phyloP scores from a whole-genome alignment of 2,797 vertebrate species.

The Salarias fasciatus region DNA sequence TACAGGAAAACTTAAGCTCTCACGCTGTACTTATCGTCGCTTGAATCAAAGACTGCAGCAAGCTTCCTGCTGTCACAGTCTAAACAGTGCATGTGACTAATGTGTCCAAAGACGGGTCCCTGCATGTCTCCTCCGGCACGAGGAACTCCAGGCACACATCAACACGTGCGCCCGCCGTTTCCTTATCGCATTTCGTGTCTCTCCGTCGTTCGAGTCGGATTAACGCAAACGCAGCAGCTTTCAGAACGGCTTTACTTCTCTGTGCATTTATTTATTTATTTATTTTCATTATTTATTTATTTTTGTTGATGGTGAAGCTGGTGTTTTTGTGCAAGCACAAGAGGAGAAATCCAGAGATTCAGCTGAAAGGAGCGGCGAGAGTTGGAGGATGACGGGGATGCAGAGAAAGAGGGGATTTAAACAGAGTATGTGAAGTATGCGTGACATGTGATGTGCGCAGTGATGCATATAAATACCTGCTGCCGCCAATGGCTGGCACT shows the following conservation, averaged over 20 bases:
- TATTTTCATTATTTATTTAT: background rate
- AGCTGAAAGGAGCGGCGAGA: constrained; percentile 43
- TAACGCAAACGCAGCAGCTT: constrained; percentile 43
- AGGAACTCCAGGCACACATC: constrained; percentile 44
- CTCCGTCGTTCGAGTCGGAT: constrained; percentile 59
- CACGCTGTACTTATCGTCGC: constrained; percentile 6
- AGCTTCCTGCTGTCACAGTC: constrained; percentile 29
- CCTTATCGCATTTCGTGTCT: constrained; percentile 42
- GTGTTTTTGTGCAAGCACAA: constrained; percentile 19
- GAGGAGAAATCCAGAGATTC: constrained; percentile 46
- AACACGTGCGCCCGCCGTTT: constrained; percentile 27
- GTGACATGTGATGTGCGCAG: constrained; percentile 52
- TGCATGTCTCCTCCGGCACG: constrained; percentile 34
- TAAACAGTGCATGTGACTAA: constrained; percentile 23
- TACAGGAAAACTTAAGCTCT: background rate
- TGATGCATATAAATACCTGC: constrained; percentile 36
- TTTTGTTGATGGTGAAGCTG: constrained; percentile 32
- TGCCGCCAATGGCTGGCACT: constrained; percentile 27
- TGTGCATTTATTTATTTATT: constrained; percentile 13
- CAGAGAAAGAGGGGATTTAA: constrained; percentile 48
- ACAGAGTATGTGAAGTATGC: constrained; percentile 40
- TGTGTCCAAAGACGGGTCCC: constrained; percentile 12
- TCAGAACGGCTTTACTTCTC: constrained; percentile 46
- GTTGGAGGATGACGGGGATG: constrained; percentile 41
- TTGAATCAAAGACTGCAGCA: constrained; percentile 19